Base-by-base conservation (phyloP, 1,140 invertebrate genomes). In the Ceratina calcarata region DNA sequence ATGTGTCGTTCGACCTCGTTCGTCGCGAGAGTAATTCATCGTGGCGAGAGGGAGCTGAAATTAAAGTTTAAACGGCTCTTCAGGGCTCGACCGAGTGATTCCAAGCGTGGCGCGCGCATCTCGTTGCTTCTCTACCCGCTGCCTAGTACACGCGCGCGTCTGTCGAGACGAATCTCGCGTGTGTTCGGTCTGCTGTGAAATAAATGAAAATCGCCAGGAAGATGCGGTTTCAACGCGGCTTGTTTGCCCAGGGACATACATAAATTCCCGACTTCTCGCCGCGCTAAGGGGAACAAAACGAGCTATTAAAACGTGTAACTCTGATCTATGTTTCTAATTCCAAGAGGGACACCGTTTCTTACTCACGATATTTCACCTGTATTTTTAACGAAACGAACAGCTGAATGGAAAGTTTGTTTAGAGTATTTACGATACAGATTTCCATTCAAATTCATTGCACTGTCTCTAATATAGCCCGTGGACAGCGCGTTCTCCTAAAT, bases 1-100 rank as follows among this genome's bases (percentile, higher is more conserved):
- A 77, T 69, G 79, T 70, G 79, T 69, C 74, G 49, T 65, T 58
- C 74, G 66, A 70, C 73, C 79, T 78, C 66, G 58, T 81, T 81
- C 16, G 60, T 37, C 51, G 66, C 70, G 37, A 58, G 77, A 66
- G 70, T 79, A 79, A 79, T 79, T 74, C 64, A 60, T 74, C 53
- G 78, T n/a, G 62, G 60, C 37, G 78, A 73, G 53, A 67, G 24
- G 62, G 53, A 67, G 53, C n/a, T 37, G 78, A 74, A 79, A 79
- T 79, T 79, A 67, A 79, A 78, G 76, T 71, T 64, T 45, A 78
- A 71, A 78, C 66, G 66, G 75, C 66, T 37, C 58, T 78, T 62
- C 66, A 49, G 45, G 58, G 57, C 3, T n/a, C 67, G 75, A 32
- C 37, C 64, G 18, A 60, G 65, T 24, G 74, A 68, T 77, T 27